Evolutionary conservation across 2,888 invertebrate genomes (phyloP), one percentile per base, ranked within the genome.

Genomic region (Drosophila subsilvestris): DNA sequence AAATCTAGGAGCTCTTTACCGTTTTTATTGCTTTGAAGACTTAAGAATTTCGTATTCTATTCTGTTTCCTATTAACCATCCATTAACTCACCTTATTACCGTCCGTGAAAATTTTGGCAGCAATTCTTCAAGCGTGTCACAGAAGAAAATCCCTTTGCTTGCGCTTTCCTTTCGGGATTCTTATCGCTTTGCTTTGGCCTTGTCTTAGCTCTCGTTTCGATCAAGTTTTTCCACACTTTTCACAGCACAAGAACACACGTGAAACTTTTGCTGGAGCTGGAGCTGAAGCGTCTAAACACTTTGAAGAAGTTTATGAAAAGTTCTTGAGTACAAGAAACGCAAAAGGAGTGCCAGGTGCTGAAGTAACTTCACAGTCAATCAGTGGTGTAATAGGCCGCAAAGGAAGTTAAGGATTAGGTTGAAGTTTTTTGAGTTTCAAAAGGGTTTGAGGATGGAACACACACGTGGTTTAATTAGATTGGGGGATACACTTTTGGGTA

Each of bases 61-160:
- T n/a, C n/a, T n/a, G n/a, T n/a, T n/a, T n/a, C n/a, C n/a, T n/a
- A n/a, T 7, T 14, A 25, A 29, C 20, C 20, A 22, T 22, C 22
- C 25, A 14, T 25, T 0, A 27, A 79, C 78, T 90, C 90, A 92
- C 92, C 92, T 92, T 92, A 87, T 92, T 92, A 76, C 92, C 92
- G 92, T 92, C 92, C 82, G 92, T 92, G 89, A 92, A 92, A 92
- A 92, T 92, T 86, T 91, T 92, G 92, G 80, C 89, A 86, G 88
- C 79, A 88, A 89, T 89, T 88, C 79, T 86, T 89, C 83, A 89
- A 88, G 87, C 88, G 85, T 81, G 72, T 63, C 84, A 71, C 72
- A 79, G 71, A 81, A 78, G 86, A 84, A 77, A 88, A 86, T 88
- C 84, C 88, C 77, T 83, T 58, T 18, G 50, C 48, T 45, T 22